Percentiles rank a stretch among this genome's conserved stretches.
Evolutionary conservation across 2,113 vertebrate species (phyloP).

Genomic region (Numenius arquata): DNA sequence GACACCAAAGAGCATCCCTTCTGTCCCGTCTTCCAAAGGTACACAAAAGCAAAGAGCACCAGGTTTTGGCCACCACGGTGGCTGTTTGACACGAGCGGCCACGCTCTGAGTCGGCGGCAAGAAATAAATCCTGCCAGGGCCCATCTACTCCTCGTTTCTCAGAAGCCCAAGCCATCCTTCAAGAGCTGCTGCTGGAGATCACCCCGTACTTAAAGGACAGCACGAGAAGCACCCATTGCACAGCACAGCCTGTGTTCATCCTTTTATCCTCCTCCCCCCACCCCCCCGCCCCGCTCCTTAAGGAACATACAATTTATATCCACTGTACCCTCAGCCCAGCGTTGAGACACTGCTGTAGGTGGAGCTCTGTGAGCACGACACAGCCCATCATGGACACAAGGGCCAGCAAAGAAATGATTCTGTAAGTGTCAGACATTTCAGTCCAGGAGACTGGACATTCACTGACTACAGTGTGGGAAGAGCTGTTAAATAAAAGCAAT

Average conservation of each 20-base stretch:
- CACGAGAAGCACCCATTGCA: background rate
- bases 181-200: background rate
- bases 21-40: background rate
- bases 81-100: background rate
- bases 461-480: background rate
- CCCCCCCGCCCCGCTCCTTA: background rate
- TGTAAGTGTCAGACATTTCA: background rate
- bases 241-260: background rate
- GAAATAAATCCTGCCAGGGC: background rate
- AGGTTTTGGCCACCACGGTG: fast-evolving
- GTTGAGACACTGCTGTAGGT: background rate
- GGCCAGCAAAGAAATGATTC: background rate
- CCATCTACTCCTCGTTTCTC: background rate
- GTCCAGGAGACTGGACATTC: background rate
- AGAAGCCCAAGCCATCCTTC: background rate
- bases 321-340: background rate
- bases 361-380: background rate
- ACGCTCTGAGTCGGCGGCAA: background rate
- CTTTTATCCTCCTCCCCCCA: too few species aligned
- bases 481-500: constrained; percentile 31
- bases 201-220: background rate
- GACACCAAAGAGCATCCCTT: background rate
- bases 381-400: background rate
- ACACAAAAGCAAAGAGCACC: background rate
- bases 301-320: background rate